Conservation (phyloP, 2,113 vertebrate genomes). For the Neodon shergylaensis region DNA sequence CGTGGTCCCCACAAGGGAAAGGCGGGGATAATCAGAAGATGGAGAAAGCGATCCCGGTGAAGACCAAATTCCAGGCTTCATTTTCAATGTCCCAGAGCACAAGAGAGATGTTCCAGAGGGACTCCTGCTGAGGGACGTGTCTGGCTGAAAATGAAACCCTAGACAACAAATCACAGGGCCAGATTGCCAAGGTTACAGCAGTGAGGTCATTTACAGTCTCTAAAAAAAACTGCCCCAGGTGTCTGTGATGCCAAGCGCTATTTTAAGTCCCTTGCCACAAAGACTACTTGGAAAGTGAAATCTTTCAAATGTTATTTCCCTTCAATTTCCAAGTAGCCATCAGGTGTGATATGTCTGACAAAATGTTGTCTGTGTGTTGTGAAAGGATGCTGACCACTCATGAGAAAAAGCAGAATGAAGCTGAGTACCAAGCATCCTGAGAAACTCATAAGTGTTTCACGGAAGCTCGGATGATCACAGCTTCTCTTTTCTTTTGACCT, state of each 20-base stretch:
- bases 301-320: constrained; percentile 34
- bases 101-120: not conserved
- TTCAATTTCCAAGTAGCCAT: not conserved
- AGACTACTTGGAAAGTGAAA: not conserved
- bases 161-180: not conserved
- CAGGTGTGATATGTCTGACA: constrained; percentile 8
- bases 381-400: not conserved
- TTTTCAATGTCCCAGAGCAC: not conserved
- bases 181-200: not conserved
- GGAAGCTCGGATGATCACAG: not conserved
- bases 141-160: not conserved
- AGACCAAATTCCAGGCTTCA: not conserved
- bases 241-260: not conserved
- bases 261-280: not conserved
- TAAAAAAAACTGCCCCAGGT: not conserved
- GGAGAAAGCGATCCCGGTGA: not conserved
- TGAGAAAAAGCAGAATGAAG: constrained; percentile 16
- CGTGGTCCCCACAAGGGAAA: not conserved
- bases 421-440: not conserved
- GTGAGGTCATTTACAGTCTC: constrained; percentile 14
- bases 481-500: not conserved
- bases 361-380: not conserved
- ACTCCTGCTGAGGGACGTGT: not conserved
- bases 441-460: not conserved
- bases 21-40: not conserved